A percentile compares a stretch with the other conserved stretches of the same genome.
Conservation (phyloP, 2,888 invertebrate genomes). For the Subacronicta megacephala region DNA sequence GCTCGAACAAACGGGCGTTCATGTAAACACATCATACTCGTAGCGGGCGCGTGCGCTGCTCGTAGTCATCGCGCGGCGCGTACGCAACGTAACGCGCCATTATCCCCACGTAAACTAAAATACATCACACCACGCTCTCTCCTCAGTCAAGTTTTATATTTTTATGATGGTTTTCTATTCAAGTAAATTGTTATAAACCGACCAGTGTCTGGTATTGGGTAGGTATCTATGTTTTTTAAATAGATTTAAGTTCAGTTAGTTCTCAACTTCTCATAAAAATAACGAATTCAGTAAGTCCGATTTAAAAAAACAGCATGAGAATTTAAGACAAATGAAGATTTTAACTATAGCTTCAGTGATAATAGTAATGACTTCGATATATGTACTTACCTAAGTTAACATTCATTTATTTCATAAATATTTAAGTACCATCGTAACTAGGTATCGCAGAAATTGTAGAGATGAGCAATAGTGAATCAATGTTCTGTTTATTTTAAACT, state of each 20-base stretch:
- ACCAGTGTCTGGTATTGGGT: constrained; percentile 22
- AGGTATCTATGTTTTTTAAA: background rate
- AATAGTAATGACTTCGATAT: too few relatives aligned
- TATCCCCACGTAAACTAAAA: constrained; percentile 64
- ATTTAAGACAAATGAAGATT: too few relatives aligned
- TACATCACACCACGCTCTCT: constrained; percentile 55
- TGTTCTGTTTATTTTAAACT: too few relatives aligned
- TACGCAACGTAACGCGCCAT: constrained; percentile 70
- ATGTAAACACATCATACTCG: constrained; percentile 85
- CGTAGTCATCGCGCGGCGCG: constrained; percentile 39
- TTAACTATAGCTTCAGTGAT: too few relatives aligned
- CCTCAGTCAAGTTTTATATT: constrained; percentile 56
- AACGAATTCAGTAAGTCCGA: too few relatives aligned
- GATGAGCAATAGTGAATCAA: too few relatives aligned
- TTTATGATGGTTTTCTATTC: constrained; percentile 56
- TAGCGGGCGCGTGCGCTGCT: constrained; percentile 59
- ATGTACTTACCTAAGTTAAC: too few relatives aligned
- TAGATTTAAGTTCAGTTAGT: background rate
- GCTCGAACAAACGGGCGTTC: constrained; percentile 83
- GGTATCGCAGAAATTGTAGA: too few relatives aligned
- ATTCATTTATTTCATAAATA: too few relatives aligned
- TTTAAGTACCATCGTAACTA: too few relatives aligned
- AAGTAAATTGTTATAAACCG: constrained; percentile 31
- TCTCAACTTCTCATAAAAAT: too few relatives aligned
- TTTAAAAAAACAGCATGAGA: too few relatives aligned